phyloP scores from a whole-genome alignment of 2,888 invertebrate species.

The Polymixis flavicincta region DNA sequence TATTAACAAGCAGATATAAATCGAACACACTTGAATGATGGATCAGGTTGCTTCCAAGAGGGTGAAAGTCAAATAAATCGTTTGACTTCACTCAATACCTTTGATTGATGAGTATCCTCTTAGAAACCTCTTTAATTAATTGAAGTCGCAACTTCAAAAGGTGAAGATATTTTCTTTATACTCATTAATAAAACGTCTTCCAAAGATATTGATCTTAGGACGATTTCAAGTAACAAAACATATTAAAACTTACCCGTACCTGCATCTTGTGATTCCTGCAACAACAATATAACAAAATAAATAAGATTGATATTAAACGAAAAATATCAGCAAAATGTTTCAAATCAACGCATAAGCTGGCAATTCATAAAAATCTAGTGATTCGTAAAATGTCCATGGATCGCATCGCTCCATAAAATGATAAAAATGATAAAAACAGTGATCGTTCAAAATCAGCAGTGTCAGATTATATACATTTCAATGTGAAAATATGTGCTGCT shows the following conservation, averaged over 20 bases:
- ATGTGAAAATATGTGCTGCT: conserved; percentile 56
- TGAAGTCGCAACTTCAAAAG: conserved; percentile 34
- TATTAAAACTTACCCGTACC: conserved; percentile 79
- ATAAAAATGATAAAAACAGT: conserved; percentile 26
- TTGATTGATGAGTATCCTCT: conserved; percentile 35
- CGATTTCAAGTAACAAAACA: neutral
- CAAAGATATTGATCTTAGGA: neutral
- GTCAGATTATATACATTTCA: conserved; percentile 47
- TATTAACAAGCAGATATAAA: neutral
- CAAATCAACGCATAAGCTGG: conserved; percentile 73
- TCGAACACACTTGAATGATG: conserved; percentile 18
- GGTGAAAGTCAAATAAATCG: conserved; percentile 34
- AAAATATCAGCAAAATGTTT: conserved; percentile 31
- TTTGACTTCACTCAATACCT: conserved; percentile 37
- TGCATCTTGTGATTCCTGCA: conserved; percentile 85
- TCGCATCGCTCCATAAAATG: conserved; percentile 10
- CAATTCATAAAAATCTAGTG: conserved; percentile 72
- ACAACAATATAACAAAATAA: conserved; percentile 74
- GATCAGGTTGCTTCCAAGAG: conserved; percentile 1
- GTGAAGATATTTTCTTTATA: neutral
- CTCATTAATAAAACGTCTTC: neutral
- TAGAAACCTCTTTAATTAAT: conserved; percentile 36
- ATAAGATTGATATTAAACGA: conserved; percentile 12
- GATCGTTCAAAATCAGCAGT: conserved; percentile 30
- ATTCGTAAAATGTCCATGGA: conserved; percentile 36